Conservation (phyloP, 2,888 invertebrate genomes). For the Ophion obscuratus region DNA sequence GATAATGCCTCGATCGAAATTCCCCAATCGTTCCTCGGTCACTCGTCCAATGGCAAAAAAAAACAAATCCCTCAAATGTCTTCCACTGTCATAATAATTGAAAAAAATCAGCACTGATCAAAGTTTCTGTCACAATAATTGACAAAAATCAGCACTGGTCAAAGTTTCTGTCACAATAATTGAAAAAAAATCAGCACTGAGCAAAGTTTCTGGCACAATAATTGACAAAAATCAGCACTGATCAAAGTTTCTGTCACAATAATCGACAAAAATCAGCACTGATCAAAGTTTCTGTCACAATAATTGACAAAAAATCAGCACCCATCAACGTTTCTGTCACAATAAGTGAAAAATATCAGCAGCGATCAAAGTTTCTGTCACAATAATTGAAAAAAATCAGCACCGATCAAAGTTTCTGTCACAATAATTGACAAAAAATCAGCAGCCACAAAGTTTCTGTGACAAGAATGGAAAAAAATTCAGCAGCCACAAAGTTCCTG, state of each 20-base stretch:
- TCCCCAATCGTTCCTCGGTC: neutral
- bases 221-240: neutral
- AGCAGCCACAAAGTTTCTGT: no score
- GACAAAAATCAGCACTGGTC: neutral
- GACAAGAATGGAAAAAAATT: neutral
- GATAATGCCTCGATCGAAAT: slow-evolving; percentile 14
- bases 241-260: neutral
- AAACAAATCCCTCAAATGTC: neutral
- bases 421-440: neutral
- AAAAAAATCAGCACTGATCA: neutral
- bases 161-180: neutral
- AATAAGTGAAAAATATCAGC: neutral
- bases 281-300: neutral
- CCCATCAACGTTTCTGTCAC: no score
- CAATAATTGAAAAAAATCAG: neutral
- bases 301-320: neutral
- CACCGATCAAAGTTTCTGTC: neutral
- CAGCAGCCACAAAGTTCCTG: no score
- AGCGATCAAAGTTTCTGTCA: neutral
- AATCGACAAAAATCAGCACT: neutral
- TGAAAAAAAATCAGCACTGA: no score
- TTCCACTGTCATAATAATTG: neutral
- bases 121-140: neutral
- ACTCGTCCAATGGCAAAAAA: slow-evolving; percentile 3
- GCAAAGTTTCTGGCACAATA: neutral